Percentiles rank a stretch among this genome's conserved stretches.
These are phyloP conservation scores for Nothocercus nigrocapillus DNA, from an alignment of 2,113 vertebrate species.

Conservation along the genomic window DNA sequence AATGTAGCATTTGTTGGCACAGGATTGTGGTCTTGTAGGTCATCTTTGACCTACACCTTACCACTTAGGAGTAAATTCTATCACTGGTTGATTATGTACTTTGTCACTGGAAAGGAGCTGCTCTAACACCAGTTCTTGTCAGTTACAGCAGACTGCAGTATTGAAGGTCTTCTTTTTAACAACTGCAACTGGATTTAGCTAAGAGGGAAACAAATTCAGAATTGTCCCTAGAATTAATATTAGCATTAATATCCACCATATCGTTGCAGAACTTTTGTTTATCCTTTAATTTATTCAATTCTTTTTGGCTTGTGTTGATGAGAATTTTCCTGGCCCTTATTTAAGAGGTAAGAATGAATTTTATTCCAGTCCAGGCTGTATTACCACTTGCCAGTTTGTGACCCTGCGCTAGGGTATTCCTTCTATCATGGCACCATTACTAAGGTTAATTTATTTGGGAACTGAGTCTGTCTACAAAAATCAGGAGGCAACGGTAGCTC, in stretches of 20 bases:
- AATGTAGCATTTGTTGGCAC: constrained; percentile 34
- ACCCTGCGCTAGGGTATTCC: not conserved
- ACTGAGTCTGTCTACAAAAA: not conserved
- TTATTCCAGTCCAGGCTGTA: not conserved
- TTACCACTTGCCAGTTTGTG: not conserved
- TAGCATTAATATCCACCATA: constrained; percentile 22
- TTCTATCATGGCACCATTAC: not conserved
- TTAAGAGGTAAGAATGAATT: constrained; percentile 60
- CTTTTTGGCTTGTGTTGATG: not conserved
- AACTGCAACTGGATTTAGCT: constrained; percentile 21
- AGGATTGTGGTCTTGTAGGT: constrained; percentile 22
- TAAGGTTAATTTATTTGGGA: constrained; percentile 1
- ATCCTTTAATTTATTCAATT: constrained; percentile 49
- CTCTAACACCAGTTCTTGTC: constrained; percentile 19
- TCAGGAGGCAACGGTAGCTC: not conserved
- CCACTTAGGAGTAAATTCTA: constrained; percentile 45
- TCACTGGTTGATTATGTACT: not conserved
- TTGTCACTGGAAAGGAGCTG: constrained; percentile 24
- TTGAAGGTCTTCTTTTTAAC: constrained; percentile 48
- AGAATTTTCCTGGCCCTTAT: constrained; percentile 51
- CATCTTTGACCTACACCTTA: constrained; percentile 21
- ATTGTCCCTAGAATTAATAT: not conserved
- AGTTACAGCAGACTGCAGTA: not conserved
- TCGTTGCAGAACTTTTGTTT: not conserved
- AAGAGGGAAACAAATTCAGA: constrained; percentile 35